A percentile compares a stretch with the other conserved stretches of the same genome.
Evolutionary conservation across 2,797 vertebrate species (phyloP).

Genomic region (Rhinoraja longicauda): DNA sequence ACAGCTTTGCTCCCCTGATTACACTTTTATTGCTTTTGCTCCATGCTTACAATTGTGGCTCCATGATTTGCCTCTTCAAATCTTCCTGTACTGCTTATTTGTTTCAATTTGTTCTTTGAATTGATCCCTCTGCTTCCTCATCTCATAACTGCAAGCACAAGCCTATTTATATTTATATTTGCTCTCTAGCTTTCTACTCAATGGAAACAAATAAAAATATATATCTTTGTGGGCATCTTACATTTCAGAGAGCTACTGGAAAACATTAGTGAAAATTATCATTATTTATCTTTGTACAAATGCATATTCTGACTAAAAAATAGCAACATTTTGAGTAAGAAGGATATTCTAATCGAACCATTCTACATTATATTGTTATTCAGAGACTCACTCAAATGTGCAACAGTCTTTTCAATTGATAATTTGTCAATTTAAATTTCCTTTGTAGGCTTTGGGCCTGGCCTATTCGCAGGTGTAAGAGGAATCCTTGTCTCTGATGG

Average conservation of each 20-base stretch:
- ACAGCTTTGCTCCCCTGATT: neutral
- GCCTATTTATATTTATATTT: neutral
- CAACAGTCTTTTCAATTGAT: neutral
- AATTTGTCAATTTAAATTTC: slow-evolving; percentile 26
- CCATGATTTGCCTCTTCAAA: neutral
- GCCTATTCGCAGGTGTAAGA: neutral
- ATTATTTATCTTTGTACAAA: neutral
- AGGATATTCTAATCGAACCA: neutral
- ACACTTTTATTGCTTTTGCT: neutral
- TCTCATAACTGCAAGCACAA: neutral
- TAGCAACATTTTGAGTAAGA: neutral
- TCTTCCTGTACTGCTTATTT: neutral
- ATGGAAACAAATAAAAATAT: neutral
- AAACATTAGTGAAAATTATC: neutral
- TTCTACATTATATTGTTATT: neutral
- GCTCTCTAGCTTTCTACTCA: neutral
- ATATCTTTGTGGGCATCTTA: neutral
- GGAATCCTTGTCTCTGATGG: neutral
- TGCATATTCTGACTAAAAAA: neutral
- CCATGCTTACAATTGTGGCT: neutral
- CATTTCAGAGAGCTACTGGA: neutral
- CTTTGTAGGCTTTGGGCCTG: slow-evolving; percentile 11
- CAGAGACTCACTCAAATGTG: neutral
- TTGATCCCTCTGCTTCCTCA: neutral
- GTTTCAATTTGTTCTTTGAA: neutral